Evolutionary conservation across 2,888 invertebrate genomes (phyloP).

Genomic region (Sialis fuliginosa): DNA sequence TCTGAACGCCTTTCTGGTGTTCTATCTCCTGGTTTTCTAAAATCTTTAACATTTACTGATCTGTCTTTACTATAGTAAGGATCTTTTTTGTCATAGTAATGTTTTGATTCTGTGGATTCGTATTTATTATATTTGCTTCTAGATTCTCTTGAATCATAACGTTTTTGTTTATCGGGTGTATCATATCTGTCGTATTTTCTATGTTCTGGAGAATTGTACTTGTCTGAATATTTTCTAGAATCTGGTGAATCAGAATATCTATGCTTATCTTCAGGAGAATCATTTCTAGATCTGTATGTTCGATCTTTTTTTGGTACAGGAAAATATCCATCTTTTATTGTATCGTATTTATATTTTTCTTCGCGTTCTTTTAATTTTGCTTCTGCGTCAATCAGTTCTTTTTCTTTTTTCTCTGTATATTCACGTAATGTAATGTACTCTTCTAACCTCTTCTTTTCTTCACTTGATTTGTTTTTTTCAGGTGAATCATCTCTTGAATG

Average conservation of each 20-base stretch:
- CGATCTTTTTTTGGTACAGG: background rate
- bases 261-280: background rate
- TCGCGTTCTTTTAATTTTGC: conserved; percentile 1
- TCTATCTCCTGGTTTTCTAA: conserved; percentile 16
- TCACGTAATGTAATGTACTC: background rate
- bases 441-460: background rate
- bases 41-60: conserved; percentile 3
- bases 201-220: conserved; percentile 20
- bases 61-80: conserved; percentile 12
- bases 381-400: background rate
- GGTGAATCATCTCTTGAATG: background rate
- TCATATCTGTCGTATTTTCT: conserved; percentile 17
- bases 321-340: background rate
- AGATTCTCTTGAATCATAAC: background rate
- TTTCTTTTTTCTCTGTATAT: background rate
- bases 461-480: background rate
- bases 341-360: background rate
- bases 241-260: background rate
- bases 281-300: background rate
- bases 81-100: conserved; percentile 16
- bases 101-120: conserved; percentile 10
- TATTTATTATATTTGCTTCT: background rate
- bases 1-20: conserved; percentile 19
- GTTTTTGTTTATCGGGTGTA: background rate
- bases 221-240: conserved; percentile 1